These are phyloP conservation scores for Uromys caudimaculatus DNA, from an alignment of 2,797 vertebrate genomes.

Conservation along the genomic window DNA sequence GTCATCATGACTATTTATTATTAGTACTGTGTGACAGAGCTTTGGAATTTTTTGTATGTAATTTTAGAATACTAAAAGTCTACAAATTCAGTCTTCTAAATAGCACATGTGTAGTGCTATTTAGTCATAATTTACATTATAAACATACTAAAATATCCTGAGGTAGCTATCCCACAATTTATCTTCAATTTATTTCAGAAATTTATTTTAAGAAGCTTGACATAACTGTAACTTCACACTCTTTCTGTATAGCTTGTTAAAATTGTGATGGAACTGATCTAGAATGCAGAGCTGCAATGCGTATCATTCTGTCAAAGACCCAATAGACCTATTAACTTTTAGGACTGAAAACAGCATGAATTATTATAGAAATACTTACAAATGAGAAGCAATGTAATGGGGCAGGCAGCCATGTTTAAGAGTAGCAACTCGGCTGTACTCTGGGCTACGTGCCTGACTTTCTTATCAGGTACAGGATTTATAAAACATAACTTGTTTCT, in stretches of 20 bases:
- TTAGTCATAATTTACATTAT: background rate
- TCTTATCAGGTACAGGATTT: background rate
- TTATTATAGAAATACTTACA: background rate
- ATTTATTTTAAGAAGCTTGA: constrained; percentile 11
- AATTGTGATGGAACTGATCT: background rate
- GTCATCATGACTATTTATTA: background rate
- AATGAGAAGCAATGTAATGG: background rate
- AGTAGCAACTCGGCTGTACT: background rate
- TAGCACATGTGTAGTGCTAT: background rate
- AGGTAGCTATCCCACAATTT: background rate
- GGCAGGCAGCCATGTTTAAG: background rate
- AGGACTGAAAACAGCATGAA: background rate
- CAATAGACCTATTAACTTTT: background rate
- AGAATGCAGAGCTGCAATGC: background rate
- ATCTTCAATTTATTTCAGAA: no score
- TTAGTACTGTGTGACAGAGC: background rate
- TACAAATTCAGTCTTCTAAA: background rate
- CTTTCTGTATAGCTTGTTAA: background rate
- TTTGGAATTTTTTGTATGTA: constrained; percentile 36
- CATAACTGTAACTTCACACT: background rate
- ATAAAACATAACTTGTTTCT: background rate
- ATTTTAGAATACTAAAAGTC: constrained; percentile 10
- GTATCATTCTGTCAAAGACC: background rate
- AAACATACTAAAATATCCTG: background rate
- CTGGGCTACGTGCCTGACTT: background rate